Percentiles rank a stretch among this genome's conserved stretches.
These are phyloP conservation scores for Drosophila eugracilis DNA, from an alignment of 1,140 invertebrate genomes.

Conservation along the genomic window DNA sequence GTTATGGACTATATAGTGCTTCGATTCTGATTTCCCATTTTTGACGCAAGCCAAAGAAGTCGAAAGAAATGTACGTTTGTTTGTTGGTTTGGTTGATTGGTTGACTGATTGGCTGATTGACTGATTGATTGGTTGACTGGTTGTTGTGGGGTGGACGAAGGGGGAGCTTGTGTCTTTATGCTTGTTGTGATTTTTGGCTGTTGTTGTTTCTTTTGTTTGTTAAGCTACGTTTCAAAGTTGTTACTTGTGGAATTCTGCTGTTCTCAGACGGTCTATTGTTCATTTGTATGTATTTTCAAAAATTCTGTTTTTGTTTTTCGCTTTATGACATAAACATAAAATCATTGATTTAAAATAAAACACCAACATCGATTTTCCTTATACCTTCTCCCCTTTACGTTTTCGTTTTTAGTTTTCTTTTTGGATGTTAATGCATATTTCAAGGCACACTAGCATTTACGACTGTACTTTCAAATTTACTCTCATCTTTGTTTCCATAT, in stretches of 20 bases:
- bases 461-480: slow-evolving; percentile 74
- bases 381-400: slow-evolving; percentile 35
- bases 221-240: slow-evolving; percentile 26
- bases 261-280: slow-evolving; percentile 57
- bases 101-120: slow-evolving; percentile 29
- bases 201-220: slow-evolving; percentile 32
- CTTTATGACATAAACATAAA: slow-evolving; percentile 38
- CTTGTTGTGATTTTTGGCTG: slow-evolving; percentile 71
- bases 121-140: slow-evolving; percentile 34
- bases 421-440: slow-evolving; percentile 74
- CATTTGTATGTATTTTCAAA: slow-evolving; percentile 25
- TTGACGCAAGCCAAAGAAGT: slow-evolving; percentile 58
- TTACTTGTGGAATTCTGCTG: slow-evolving; percentile 41
- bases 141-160: slow-evolving; percentile 36
- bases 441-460: slow-evolving; percentile 84
- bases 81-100: slow-evolving; percentile 46
- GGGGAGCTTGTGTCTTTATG: slow-evolving; percentile 65
- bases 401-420: slow-evolving; percentile 41
- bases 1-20: slow-evolving; percentile 18
- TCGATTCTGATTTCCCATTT: slow-evolving; percentile 28
- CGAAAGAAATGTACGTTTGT: slow-evolving; percentile 50
- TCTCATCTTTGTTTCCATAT: slow-evolving; percentile 45
- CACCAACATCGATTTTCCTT: slow-evolving; percentile 38
- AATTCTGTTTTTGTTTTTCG: background rate
- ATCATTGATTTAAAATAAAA: slow-evolving; percentile 47